Evolutionary conservation across 2,797 vertebrate genomes (phyloP), one percentile per base, ranked within the genome.

Genomic region (Allobates femoralis): DNA sequence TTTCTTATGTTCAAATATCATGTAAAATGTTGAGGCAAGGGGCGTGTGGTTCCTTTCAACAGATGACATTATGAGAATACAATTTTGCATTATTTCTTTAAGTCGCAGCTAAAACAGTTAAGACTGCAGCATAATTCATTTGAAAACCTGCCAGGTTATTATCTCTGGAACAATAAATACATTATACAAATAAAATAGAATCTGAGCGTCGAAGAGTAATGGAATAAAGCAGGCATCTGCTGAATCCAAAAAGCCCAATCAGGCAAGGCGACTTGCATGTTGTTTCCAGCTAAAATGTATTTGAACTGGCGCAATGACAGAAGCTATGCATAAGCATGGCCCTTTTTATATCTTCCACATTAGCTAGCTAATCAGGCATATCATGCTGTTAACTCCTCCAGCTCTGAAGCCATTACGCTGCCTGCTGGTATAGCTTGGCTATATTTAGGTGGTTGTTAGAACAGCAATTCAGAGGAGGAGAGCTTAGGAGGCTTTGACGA

Each of bases 171-270:
- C 86, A 85, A 88, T 85, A 88, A 88, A 88, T 85, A 85, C 41
- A 85, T 84, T 87, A 84, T 87, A 84, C 76, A 87, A 79, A 84
- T 84, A 79, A 87, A 79, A 74, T 81, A 80, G 67, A 85, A 84
- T 81, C 66, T 66, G 81, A 76, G n/a, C 15, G 66, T 28, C 46
- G 46, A 85, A 62, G 77, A 69, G 69, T 84, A 88, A 88, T 81
- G 78, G 86, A 87, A 87, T 84, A 87, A 87, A 84, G 86, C 53
- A 84, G 81, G 76, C 86, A 87, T 87, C 86, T 80, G 81, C 86
- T 87, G 67, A 79, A 87, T 84, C 76, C 41, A 76, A 83, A 87
- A 87, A 83, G 55, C 62, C 74, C 86, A 87, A 79, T 84, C 75
- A 84, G 55, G 76, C 86, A 84, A 79, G 76, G 53, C 76, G 56